Percentiles rank a stretch among this genome's conserved stretches.
Conservation (phyloP, 1,140 invertebrate species). For the Stegodyphus mimosarum region DNA sequence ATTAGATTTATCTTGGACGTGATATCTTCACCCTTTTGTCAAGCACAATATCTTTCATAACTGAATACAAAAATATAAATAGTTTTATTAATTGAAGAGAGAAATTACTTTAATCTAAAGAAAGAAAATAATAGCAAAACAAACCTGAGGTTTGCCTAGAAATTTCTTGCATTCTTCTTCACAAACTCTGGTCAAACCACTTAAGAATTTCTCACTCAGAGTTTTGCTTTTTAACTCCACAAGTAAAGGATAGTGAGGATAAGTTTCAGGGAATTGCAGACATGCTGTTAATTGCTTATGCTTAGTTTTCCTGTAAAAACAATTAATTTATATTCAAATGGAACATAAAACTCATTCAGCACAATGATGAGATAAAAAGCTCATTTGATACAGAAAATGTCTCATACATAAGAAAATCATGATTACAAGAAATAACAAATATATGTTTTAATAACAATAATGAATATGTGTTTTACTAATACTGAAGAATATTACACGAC, state of each 20-base stretch:
- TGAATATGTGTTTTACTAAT: too few relatives aligned
- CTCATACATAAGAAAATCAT: background rate
- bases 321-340: constrained; percentile 18
- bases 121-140: constrained; percentile 1
- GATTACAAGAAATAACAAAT: too few relatives aligned
- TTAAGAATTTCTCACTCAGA: constrained; percentile 75
- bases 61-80: too few relatives aligned
- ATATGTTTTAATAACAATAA: too few relatives aligned
- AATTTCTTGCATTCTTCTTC: constrained; percentile 76
- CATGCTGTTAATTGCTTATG: constrained; percentile 76
- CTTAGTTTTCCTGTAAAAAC: constrained; percentile 71
- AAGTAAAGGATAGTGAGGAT: constrained; percentile 73
- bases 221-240: constrained; percentile 81
- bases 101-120: too few relatives aligned
- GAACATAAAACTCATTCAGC: constrained; percentile 24
- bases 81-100: too few relatives aligned
- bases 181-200: constrained; percentile 74
- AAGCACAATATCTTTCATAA: too few relatives aligned
- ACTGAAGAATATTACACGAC: too few relatives aligned
- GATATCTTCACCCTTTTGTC: too few relatives aligned
- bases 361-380: constrained; percentile 9
- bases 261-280: constrained; percentile 76
- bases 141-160: constrained; percentile 72
- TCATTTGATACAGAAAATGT: background rate
- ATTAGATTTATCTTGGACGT: too few relatives aligned